Conservation (phyloP, 1,140 invertebrate genomes). For the Bombus picipes region DNA sequence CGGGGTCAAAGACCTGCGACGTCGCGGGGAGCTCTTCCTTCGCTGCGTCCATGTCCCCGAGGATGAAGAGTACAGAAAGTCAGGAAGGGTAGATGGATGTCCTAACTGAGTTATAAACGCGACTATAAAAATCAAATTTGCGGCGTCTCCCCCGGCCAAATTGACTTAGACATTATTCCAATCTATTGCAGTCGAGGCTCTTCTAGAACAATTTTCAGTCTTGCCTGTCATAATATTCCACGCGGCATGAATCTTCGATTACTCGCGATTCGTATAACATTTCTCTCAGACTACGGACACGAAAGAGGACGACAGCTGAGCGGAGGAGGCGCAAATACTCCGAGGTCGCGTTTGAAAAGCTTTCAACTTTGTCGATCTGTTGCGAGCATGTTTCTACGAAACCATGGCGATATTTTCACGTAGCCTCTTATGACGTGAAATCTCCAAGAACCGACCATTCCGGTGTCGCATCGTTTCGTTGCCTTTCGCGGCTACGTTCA, state of each 20-base stretch:
- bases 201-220: slow-evolving; percentile 19
- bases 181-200: slow-evolving; percentile 49
- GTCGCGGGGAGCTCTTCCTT: slow-evolving; percentile 25
- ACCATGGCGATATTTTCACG: slow-evolving; percentile 52
- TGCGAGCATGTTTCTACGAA: slow-evolving; percentile 11
- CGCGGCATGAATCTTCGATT: background rate
- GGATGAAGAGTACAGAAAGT: slow-evolving; percentile 47
- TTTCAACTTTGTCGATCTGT: background rate
- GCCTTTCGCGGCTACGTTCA: slow-evolving; percentile 19
- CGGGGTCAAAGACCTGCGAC: slow-evolving; percentile 41
- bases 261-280: background rate
- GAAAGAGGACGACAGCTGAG: no score
- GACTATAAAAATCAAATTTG: slow-evolving; percentile 73
- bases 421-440: slow-evolving; percentile 12
- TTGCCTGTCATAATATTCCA: background rate
- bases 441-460: slow-evolving; percentile 22
- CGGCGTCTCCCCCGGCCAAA: slow-evolving; percentile 52
- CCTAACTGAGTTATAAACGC: slow-evolving; percentile 70
- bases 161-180: slow-evolving; percentile 66
- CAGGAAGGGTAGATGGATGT: slow-evolving; percentile 52
- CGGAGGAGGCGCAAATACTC: background rate
- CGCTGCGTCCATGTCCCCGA: slow-evolving; percentile 23
- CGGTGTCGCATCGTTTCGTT: background rate
- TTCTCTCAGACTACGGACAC: background rate
- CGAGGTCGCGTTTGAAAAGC: background rate